A percentile compares a stretch with the other conserved stretches of the same genome.
These are phyloP conservation scores for Protobothrops flavoviridis DNA, from an alignment of 2,113 vertebrate species.

Conservation along the genomic window DNA sequence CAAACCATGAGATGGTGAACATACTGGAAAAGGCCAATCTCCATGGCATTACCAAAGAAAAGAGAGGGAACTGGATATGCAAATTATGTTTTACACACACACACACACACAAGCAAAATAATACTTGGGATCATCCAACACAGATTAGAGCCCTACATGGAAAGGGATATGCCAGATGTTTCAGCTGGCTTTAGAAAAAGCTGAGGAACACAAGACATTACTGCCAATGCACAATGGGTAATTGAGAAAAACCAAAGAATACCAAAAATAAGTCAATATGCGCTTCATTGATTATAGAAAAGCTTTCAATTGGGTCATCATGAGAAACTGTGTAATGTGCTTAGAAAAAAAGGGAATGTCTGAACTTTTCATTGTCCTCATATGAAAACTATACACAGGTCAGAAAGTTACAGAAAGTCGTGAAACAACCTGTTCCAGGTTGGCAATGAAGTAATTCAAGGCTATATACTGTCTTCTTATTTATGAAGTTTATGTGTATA, in stretches of 20 bases:
- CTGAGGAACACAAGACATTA: neutral
- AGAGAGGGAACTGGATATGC: neutral
- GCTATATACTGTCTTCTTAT: neutral
- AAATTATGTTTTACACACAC: neutral
- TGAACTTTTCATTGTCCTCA: neutral
- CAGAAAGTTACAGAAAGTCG: neutral
- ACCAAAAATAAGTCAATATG: neutral
- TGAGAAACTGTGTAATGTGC: neutral
- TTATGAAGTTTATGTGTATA: neutral
- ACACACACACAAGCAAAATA: neutral
- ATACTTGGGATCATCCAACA: neutral
- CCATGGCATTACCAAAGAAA: neutral
- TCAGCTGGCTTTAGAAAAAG: neutral
- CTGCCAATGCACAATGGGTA: neutral
- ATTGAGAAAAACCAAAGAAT: neutral
- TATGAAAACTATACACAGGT: neutral
- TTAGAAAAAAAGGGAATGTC: neutral
- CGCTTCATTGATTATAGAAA: neutral
- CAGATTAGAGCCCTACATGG: neutral
- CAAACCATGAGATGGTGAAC: neutral
- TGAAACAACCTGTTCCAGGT: neutral
- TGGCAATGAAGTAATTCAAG: neutral
- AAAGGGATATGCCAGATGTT: neutral
- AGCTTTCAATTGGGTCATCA: neutral
- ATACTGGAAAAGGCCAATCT: neutral